Evolutionary conservation across 2,113 vertebrate species (phyloP).

Genomic region (Ciconia stormi): DNA sequence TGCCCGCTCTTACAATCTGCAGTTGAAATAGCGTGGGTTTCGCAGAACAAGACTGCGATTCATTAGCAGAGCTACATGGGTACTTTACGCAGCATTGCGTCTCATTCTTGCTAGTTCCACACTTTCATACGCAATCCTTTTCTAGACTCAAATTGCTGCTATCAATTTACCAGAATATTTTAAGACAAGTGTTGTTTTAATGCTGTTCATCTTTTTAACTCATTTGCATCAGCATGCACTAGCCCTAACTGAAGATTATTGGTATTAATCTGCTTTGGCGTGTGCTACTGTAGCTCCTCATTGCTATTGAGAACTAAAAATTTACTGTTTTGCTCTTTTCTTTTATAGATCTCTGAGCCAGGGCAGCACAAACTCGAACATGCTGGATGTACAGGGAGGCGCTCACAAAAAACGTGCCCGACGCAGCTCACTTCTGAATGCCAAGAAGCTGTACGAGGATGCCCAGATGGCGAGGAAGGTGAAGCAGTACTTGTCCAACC

Average conservation of each 20-base stretch:
- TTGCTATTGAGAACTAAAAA: not conserved
- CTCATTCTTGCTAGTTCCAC: conserved; percentile 14
- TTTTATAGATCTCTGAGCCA: conserved; percentile 90
- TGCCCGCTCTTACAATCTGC: not conserved
- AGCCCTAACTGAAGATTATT: conserved; percentile 75
- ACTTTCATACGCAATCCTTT: not conserved
- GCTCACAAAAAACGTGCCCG: conserved; percentile 92
- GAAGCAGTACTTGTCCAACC: conserved; percentile 93
- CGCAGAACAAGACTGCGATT: not conserved
- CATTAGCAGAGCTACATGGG: not conserved
- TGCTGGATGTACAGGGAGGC: conserved; percentile 91
- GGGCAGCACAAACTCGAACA: conserved; percentile 96
- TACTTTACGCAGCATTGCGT: not conserved
- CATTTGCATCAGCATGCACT: conserved; percentile 79
- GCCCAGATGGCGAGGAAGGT: conserved; percentile 97
- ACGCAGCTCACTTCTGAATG: conserved; percentile 93
- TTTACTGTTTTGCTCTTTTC: not conserved
- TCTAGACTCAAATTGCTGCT: conserved; percentile 34
- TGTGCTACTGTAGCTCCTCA: not conserved
- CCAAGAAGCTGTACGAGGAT: conserved; percentile 96
- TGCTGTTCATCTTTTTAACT: conserved; percentile 78
- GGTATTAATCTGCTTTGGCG: conserved; percentile 53
- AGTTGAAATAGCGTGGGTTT: not conserved
- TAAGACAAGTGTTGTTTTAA: conserved; percentile 62
- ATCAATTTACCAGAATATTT: not conserved